Conservation (phyloP, 2,797 vertebrate species). For the Podargus strigoides region DNA sequence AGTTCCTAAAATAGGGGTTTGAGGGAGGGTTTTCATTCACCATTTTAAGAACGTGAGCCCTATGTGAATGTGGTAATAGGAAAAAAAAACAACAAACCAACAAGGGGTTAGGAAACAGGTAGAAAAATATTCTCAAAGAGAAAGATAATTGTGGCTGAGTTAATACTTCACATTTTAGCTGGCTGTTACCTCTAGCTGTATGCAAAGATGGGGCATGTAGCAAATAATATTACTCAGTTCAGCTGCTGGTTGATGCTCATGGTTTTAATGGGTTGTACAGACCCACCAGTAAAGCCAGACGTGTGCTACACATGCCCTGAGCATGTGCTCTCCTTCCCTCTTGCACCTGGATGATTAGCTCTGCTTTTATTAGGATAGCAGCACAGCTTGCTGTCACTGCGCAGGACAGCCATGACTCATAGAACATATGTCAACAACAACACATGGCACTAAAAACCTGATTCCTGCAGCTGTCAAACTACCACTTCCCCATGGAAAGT, state of each 20-base stretch:
- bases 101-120: not conserved
- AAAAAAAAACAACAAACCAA: too few species aligned
- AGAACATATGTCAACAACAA: not conserved
- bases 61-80: not conserved
- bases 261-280: rapidly evolving
- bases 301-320: not conserved
- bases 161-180: not conserved
- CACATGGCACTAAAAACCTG: too few species aligned
- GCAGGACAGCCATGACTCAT: not conserved
- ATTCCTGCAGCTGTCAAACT: not conserved
- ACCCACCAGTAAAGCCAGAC: rapidly evolving
- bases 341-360: not conserved
- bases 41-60: not conserved
- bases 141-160: not conserved
- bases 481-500: not conserved
- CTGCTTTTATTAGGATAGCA: not conserved
- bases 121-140: not conserved
- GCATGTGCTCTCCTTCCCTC: not conserved
- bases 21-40: not conserved
- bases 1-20: not conserved
- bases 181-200: not conserved
- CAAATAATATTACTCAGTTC: not conserved
- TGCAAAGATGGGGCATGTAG: rapidly evolving
- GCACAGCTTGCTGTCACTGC: not conserved
- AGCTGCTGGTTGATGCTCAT: not conserved